Evolutionary conservation across 92 coral and sea anemone genomes (phyloP), one percentile per base, ranked within the genome.

Genomic region (Phenganax subtilis): DNA sequence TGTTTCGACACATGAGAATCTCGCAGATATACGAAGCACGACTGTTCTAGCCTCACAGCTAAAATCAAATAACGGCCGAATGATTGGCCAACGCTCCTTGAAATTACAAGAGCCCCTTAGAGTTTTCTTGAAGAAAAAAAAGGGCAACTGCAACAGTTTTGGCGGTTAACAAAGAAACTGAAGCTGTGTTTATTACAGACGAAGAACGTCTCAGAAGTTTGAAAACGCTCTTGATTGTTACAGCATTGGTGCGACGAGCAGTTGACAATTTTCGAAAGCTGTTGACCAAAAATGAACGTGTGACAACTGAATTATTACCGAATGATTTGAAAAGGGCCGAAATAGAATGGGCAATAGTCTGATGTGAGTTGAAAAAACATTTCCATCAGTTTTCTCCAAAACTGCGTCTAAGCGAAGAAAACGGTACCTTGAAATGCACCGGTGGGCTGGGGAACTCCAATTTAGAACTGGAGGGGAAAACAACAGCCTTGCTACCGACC

Each of bases 221-320:
- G 9, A 27, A 2, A 17, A 51, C 10, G 16, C 77, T 72, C 20
- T 20, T 72, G 31, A 72, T 20, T 14, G 59, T 72, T n/a, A 72
- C 77, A 55, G 77, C 77, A 72, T 72, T 56, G 77, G 77, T 72
- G 14, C 9, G 72, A 0, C 51, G 72, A 31, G 72, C 72, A 31
- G 53, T 67, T 67, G 28, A 31, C 53, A 67, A 67, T 67, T 31
- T 67, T 17, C 29, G n/a, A 67, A 25, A 12, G 37, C 30, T 12
- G 7, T n/a, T 25, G 31, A n/a, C 1, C 29, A 62, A 62, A 25
- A 62, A 25, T 25, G 53, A 67, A 67, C 9, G 53, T 67, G 12
- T 28, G 11, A 67, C 53, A 17, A 28, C 53, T 31, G 5, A 67
- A 12, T 67, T 67, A 53, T 5, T 53, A 28, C 51, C 72, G 53